Base-by-base conservation (phyloP, 2,797 vertebrate genomes). In the Sebastes reedi region DNA sequence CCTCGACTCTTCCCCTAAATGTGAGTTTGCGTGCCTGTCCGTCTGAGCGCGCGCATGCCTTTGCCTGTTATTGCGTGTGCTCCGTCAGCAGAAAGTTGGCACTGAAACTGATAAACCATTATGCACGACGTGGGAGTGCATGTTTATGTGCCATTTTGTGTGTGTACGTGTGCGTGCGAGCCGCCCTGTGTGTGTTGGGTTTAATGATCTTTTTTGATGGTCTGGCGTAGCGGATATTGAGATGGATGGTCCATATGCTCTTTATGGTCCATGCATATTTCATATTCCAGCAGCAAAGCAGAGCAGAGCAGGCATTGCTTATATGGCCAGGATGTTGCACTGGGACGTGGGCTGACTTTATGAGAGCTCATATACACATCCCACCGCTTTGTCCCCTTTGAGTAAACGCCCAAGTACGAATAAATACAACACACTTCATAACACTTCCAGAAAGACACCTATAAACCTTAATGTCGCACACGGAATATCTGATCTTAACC, bases 191-290 rank as follows among this genome's bases (percentile, higher is more conserved):
- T 92, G 91, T 91, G 87, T 90, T 90, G 24, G 72, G 66, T 92
- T 93, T 95, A 94, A 93, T 94, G 92, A 93, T 94, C 89, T 92
- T 92, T 90, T 94, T 89, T 93, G 91, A 94, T 93, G 92, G 90
- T 90, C 77, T 72, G 80, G 81, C 81, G 88, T 91, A 89, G 90
- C 88, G 86, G 92, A 93, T 94, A 95, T 94, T 93, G 91, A 92
- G 92, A 95, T 92, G 77, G 93, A 94, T 94, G 94, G 91, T 92
- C 94, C 93, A 93, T 94, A 95, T 94, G 94, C 91, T 94, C 91
- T 94, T 94, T 94, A 94, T 94, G 88, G 87, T 83, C 90, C 87
- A 94, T 94, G 92, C 94, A 94, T 95, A 94, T 94, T 95, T 94
- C 92, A 95, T 95, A 91, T 93, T 92, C 81, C 86, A 90, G 90